These are phyloP conservation scores for Astatoreochromis straeleni DNA, from an alignment of 2,113 vertebrate species.

Conservation along the genomic window DNA sequence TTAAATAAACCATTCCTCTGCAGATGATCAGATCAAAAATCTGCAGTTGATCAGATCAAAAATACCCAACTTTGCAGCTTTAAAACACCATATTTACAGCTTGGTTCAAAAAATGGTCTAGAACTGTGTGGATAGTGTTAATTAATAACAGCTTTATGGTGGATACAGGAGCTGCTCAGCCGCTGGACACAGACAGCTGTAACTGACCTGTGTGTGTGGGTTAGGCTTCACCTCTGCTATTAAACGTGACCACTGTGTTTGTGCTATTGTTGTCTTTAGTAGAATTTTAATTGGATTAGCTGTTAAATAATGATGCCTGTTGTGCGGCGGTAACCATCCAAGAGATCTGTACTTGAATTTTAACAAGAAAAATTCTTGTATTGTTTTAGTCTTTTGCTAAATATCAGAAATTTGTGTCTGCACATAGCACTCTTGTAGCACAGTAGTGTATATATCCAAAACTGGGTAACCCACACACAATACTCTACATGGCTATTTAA, in stretches of 20 bases:
- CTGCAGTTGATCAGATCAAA: too few relatives aligned
- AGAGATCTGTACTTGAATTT: background rate
- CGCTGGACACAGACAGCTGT: fast-evolving
- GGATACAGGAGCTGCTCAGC: background rate
- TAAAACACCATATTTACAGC: background rate
- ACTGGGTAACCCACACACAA: background rate
- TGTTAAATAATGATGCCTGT: background rate
- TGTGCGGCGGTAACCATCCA: background rate
- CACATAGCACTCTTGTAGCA: background rate
- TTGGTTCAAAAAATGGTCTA: background rate
- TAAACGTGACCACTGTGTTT: background rate
- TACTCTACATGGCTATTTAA: background rate
- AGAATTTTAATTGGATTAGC: background rate
- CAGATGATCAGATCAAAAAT: background rate
- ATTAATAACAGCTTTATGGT: background rate
- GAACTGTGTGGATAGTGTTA: background rate
- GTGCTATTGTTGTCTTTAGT: background rate
- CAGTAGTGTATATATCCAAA: background rate
- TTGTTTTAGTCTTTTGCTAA: background rate
- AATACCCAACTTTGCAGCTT: background rate
- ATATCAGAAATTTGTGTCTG: background rate
- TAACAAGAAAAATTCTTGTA: background rate
- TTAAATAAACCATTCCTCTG: background rate
- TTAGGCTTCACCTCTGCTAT: background rate
- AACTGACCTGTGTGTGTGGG: background rate